Percentiles rank a stretch among this genome's conserved stretches.
Conservation (phyloP, 2,888 invertebrate species). For the Aspidiotus destructor region DNA sequence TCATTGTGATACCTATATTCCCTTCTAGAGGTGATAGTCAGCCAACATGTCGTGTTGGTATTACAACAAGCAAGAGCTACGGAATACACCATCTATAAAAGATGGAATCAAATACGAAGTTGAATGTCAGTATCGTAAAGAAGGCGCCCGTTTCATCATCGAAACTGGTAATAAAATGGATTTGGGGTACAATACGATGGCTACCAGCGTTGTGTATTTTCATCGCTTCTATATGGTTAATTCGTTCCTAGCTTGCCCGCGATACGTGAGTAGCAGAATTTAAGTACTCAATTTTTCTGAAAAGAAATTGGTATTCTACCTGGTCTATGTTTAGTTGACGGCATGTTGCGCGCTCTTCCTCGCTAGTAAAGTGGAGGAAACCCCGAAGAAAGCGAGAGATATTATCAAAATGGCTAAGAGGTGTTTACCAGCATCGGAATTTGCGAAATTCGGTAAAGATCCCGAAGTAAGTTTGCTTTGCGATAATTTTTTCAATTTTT, state of each 20-base stretch:
- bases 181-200: conserved; percentile 90
- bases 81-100: conserved; percentile 81
- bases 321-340: conserved; percentile 54
- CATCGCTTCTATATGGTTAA: conserved; percentile 99
- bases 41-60: conserved; percentile 88
- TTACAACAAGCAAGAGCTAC: conserved; percentile 82
- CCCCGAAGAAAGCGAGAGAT: conserved; percentile 98
- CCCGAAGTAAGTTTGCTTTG: conserved; percentile 60
- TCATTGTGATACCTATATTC: too few species aligned
- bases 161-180: conserved; percentile 89
- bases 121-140: conserved; percentile 85
- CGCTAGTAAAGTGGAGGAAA: conserved; percentile 99
- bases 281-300: neutral
- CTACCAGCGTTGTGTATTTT: conserved; percentile 96
- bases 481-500: neutral
- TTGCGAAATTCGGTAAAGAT: conserved; percentile 83
- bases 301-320: neutral
- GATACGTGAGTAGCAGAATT: conserved; percentile 52
- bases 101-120: conserved; percentile 81
- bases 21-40: too few species aligned
- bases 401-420: conserved; percentile 82
- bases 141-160: conserved; percentile 93
- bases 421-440: conserved; percentile 71
- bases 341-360: conserved; percentile 93
- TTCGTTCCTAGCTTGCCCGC: conserved; percentile 82